These are phyloP conservation scores for Vannuccia rotundouncinata DNA, from an alignment of 2,888 invertebrate species.

Conservation along the genomic window DNA sequence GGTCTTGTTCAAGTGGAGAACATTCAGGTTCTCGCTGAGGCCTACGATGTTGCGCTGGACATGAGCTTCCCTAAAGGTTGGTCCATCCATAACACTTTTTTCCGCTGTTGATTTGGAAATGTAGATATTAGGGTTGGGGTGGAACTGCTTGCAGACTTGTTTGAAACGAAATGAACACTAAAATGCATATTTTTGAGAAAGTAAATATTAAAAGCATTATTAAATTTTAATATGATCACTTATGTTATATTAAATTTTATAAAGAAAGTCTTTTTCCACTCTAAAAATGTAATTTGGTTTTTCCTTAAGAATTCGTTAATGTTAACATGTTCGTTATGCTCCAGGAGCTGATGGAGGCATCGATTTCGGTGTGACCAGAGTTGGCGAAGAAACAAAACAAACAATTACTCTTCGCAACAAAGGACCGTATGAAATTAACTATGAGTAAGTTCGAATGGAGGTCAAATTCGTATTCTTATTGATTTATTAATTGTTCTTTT, in stretches of 20 bases:
- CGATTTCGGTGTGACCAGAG: constrained; percentile 55
- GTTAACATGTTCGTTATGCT: too few species aligned
- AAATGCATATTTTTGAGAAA: too few species aligned
- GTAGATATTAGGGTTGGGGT: too few species aligned
- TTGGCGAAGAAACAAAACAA: constrained; percentile 54
- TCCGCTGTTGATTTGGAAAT: too few species aligned
- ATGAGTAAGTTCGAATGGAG: constrained; percentile 48
- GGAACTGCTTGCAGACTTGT: too few species aligned
- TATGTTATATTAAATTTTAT: constrained; percentile 25
- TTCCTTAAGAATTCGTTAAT: too few species aligned
- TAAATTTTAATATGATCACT: too few species aligned
- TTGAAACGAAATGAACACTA: too few species aligned
- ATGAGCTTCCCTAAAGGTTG: constrained; percentile 57
- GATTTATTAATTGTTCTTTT: neutral
- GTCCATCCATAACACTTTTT: too few species aligned
- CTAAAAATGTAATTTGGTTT: too few species aligned
- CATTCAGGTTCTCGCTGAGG: constrained; percentile 51
- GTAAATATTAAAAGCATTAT: too few species aligned
- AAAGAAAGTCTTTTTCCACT: neutral
- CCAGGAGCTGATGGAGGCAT: constrained; percentile 56
- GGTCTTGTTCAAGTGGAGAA: constrained; percentile 45
- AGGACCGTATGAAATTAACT: constrained; percentile 57
- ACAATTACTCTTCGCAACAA: constrained; percentile 56
- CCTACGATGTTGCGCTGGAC: constrained; percentile 57
- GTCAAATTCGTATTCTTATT: too few species aligned